phyloP scores from a whole-genome alignment of 2,113 vertebrate species.

The Dasyurus viverrinus region DNA sequence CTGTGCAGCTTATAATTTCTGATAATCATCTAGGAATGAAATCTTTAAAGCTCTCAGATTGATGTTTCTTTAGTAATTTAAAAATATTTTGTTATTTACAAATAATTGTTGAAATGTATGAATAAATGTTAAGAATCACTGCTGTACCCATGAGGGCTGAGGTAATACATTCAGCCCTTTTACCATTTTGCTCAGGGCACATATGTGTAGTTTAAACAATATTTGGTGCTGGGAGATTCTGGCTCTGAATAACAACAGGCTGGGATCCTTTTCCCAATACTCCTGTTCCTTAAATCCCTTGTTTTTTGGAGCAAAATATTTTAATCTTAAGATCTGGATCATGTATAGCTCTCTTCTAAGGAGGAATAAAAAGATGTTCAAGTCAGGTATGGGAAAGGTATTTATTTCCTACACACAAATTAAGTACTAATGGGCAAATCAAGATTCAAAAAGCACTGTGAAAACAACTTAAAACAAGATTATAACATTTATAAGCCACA shows the following conservation, averaged over 20 bases:
- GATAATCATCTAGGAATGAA: no score
- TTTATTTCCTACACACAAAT: background rate
- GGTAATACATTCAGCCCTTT: background rate
- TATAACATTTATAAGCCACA: no score
- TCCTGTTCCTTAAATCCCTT: background rate
- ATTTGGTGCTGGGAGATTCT: background rate
- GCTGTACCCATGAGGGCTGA: background rate
- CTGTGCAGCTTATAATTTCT: no score
- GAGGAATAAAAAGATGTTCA: background rate
- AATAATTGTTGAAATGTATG: no score
- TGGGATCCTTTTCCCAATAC: background rate
- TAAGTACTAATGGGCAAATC: background rate
- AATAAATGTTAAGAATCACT: no score
- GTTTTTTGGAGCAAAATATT: background rate
- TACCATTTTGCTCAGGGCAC: background rate
- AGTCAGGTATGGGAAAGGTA: background rate
- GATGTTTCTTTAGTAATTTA: no score
- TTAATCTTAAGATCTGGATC: background rate
- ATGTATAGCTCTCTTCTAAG: background rate
- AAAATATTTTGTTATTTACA: no score
- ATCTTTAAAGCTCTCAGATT: no score
- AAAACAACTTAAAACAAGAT: background rate
- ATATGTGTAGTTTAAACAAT: background rate
- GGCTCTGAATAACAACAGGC: background rate
- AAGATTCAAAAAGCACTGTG: background rate